Evolutionary conservation across 1,140 invertebrate species (phyloP).

Genomic region (Drosophila ohnishii): DNA sequence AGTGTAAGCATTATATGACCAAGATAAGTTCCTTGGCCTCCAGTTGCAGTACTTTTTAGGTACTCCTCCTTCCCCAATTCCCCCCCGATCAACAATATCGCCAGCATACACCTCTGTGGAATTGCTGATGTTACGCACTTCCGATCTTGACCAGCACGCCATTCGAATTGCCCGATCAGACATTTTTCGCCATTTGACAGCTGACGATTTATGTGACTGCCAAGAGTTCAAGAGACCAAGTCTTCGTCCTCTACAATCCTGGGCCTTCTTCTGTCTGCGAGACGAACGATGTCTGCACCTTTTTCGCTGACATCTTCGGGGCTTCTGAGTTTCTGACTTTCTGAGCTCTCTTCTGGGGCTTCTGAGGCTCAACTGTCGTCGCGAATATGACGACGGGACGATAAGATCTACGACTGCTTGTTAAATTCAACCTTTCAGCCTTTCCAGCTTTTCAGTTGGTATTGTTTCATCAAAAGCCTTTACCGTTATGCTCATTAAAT

Average conservation of each 20-base stretch:
- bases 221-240: slow-evolving; percentile 7
- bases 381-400: slow-evolving; percentile 75
- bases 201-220: slow-evolving; percentile 81
- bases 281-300: slow-evolving; percentile 50
- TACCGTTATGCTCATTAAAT: slow-evolving; percentile 82
- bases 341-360: slow-evolving; percentile 6
- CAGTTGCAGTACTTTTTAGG: not conserved
- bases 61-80: not conserved
- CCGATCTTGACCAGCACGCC: slow-evolving; percentile 70
- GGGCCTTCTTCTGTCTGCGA: slow-evolving; percentile 6
- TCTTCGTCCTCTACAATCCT: slow-evolving; percentile 20
- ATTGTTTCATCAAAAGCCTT: slow-evolving; percentile 80
- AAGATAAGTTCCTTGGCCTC: slow-evolving; percentile 56
- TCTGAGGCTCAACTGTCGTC: slow-evolving; percentile 51
- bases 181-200: slow-evolving; percentile 79
- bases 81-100: not conserved
- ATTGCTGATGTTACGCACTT: slow-evolving; percentile 69
- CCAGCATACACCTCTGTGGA: slow-evolving; percentile 25
- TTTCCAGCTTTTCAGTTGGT: slow-evolving; percentile 49
- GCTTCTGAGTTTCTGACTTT: slow-evolving; percentile 9
- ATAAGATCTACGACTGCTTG: slow-evolving; percentile 79
- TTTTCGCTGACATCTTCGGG: slow-evolving; percentile 40
- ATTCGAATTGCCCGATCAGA: slow-evolving; percentile 43
- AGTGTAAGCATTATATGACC: slow-evolving; percentile 77
- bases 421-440: slow-evolving; percentile 51